Conservation (phyloP, 2,888 invertebrate species). For the Rhyacophila evoluta region DNA sequence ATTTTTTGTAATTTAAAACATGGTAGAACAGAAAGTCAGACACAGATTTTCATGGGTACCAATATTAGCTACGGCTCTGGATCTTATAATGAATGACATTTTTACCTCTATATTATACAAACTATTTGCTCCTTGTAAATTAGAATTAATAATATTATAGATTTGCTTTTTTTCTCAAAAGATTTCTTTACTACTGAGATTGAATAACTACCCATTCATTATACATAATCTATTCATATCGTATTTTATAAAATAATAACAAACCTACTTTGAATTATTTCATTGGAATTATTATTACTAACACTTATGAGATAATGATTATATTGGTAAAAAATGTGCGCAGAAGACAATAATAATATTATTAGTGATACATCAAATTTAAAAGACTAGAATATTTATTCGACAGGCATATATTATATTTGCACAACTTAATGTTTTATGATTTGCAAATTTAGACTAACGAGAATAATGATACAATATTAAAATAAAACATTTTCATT, state of each 20-base stretch:
- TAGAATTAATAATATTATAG: not conserved
- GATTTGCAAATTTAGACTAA: too few species aligned
- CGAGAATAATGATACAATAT: too few species aligned
- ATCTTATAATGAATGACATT: too few species aligned
- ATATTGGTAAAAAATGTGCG: not conserved
- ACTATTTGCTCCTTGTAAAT: slow-evolving; percentile 12
- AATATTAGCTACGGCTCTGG: too few species aligned
- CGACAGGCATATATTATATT: not conserved
- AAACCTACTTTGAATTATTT: not conserved
- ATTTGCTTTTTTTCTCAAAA: not conserved
- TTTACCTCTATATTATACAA: not conserved
- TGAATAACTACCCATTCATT: too few species aligned
- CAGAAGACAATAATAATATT: not conserved
- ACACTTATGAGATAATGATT: not conserved
- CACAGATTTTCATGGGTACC: too few species aligned
- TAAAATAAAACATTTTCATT: too few species aligned
- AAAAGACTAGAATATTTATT: not conserved
- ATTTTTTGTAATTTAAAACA: too few species aligned
- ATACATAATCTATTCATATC: too few species aligned
- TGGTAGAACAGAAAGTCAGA: too few species aligned
- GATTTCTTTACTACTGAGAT: not conserved
- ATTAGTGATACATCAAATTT: not conserved
- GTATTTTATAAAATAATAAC: not conserved
- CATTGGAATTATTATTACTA: not conserved
- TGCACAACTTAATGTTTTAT: not conserved